These are phyloP conservation scores for Allobates femoralis DNA, from an alignment of 2,797 vertebrate genomes.

Conservation along the genomic window DNA sequence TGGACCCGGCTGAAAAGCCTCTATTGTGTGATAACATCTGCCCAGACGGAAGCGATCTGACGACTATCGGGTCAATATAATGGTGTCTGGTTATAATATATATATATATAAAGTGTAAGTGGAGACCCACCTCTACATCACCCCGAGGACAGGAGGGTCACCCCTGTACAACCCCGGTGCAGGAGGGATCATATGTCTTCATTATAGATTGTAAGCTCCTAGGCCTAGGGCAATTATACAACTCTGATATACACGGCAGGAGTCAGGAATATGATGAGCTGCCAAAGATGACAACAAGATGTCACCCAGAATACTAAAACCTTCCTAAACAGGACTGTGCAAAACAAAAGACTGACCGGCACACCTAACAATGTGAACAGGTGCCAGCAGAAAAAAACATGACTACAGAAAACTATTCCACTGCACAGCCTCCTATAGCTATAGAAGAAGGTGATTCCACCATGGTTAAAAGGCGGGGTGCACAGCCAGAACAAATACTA, in stretches of 20 bases:
- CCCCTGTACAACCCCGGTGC: not conserved
- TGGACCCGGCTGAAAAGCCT: constrained; percentile 19
- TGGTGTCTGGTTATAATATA: constrained; percentile 10
- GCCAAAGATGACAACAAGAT: not conserved
- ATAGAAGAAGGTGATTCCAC: no score
- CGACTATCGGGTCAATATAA: constrained; percentile 26
- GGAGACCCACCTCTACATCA: not conserved
- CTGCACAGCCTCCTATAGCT: no score
- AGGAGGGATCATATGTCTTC: not conserved
- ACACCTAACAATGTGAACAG: no score
- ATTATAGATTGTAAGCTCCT: not conserved
- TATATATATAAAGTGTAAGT: constrained; percentile 6
- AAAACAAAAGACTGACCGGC: no score
- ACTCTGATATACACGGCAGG: not conserved
- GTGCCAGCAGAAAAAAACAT: no score
- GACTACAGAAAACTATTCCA: no score
- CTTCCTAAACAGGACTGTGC: no score
- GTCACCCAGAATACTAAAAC: not conserved
- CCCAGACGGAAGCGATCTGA: constrained; percentile 8
- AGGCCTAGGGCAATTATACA: not conserved
- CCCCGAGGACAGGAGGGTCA: not conserved
- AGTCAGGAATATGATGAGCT: not conserved
- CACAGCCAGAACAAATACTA: no score
- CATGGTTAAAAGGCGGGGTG: no score
- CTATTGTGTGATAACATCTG: constrained; percentile 53